Base-by-base conservation (phyloP, 92 coral and sea anemone species). In the Palythoa heliodiscus region DNA sequence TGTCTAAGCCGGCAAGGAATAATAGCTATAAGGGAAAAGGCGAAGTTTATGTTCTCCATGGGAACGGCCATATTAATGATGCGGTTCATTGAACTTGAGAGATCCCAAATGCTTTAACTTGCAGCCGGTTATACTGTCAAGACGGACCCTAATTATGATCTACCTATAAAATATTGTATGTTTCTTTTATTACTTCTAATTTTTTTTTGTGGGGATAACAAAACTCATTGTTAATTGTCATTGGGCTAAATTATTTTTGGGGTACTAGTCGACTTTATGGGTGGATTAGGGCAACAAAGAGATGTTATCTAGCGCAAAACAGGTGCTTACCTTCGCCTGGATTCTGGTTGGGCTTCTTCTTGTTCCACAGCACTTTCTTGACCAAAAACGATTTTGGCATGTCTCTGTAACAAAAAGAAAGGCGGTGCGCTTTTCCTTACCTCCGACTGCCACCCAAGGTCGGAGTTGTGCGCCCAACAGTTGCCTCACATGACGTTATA, bases 331-430 rank as follows among this genome's bases (percentile, higher is more conserved):
- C 89, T 40, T 90, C 82, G 37, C 88, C 92, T 37, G 82, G 69
- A 75, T 2, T 73, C 61, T 20, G 63, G 74, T 48, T 7, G 11
- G 73, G 73, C 25, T 77, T 35, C 54, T 13, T 94, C 95, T 76
- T 93, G 91, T 74, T 91, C 88, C 76, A 87, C 78, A 54, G 72
- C 73, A 83, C 85, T 64, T 96, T 94, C 90, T 96, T 96, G 82
- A 96, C 98, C 70, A 96, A 95, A 91, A 96, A 96, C 79, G 99
- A 96, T 82, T 91, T 95, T 80, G 99, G 99, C 99, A 96, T 96
- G 75, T 88, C 98, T 88, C 92, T 83, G 35, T 39, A 80, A 70
- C 61, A 64, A 80, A 25, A 50, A 29, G 47, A 80, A 39, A 70
- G 43, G 61, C 70, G 22, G 63, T 61, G 14, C 84, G 47, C 22